Evolutionary conservation across 2,113 vertebrate genomes (phyloP), one percentile per base, ranked within the genome.

Genomic region (Gymnocephalus cernua): DNA sequence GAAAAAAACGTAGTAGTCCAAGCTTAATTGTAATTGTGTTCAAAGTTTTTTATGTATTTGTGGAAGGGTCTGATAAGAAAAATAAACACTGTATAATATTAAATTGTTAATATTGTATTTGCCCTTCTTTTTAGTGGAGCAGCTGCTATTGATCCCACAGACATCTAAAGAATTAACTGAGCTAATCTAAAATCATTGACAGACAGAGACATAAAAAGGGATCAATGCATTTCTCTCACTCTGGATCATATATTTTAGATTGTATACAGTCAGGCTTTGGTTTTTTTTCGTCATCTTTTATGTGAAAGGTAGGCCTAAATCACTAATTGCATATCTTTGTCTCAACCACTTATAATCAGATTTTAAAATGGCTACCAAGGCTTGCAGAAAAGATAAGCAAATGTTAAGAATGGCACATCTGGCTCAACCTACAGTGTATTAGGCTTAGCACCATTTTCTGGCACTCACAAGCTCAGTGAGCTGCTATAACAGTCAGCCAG

Each of bases 401-500:
- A 61, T 41, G 70, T 14, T 5, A 27, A 54, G 48, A 61, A 62
- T 23, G 65, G 53, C 38, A 77, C 77, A 84, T 85, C 77, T 84
- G 82, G 45, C 51, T 76, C 74, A 51, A 63, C 66, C 59, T 35
- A 69, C 69, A 70, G 68, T 62, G 45, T 32, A 21, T 67, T 58
- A 51, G 44, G 61, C 66, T 86, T 73, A 61, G 72, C 74, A 74
- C 61, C 51, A 53, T 77, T 66, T 63, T 58, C 61, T 85, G 85
- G 44, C 74, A 67, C 44, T 54, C 12, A 1, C 50, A 71, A 56
- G 6, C 16, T 74, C 32, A 65, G 47, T 2, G 57, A 51, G 11
- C 38, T 65, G 80, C 50, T 85, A 18, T 50, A 76, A 70, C 21
- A 77, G 69, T 65, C 21, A 74, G 69, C 69, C 61, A 58, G 79